A percentile compares a stretch with the other conserved stretches of the same genome.
Conservation (phyloP, 1,140 invertebrate species). For the Pteromalus puparum region DNA sequence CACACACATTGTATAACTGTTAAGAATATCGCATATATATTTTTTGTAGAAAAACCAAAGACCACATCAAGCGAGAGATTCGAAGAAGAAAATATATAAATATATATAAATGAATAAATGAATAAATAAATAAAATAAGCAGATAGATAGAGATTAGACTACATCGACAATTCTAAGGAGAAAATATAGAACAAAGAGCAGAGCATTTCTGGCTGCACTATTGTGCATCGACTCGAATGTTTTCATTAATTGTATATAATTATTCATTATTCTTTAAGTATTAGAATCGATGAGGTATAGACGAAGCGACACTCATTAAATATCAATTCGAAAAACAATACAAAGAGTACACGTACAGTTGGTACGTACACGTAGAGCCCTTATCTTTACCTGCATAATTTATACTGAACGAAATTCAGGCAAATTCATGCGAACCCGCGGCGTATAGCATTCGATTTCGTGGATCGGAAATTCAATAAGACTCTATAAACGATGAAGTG, state of each 20-base stretch:
- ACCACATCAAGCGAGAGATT: constrained; percentile 58
- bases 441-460: neutral
- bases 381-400: neutral
- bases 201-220: constrained; percentile 38
- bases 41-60: constrained; percentile 67
- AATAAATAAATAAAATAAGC: constrained; percentile 43
- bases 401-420: neutral
- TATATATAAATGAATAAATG: constrained; percentile 47
- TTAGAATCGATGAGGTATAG: constrained; percentile 14
- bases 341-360: constrained; percentile 3
- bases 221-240: constrained; percentile 10
- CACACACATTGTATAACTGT: constrained; percentile 50
- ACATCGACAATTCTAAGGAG: constrained; percentile 20
- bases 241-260: constrained; percentile 48
- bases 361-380: neutral
- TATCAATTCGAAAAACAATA: neutral
- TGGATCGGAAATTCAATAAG: constrained; percentile 13
- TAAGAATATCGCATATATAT: constrained; percentile 62
- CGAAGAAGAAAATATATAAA: constrained; percentile 45
- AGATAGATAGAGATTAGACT: constrained; percentile 47
- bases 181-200: constrained; percentile 13
- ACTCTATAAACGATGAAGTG: neutral
- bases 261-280: constrained; percentile 23
- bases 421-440: constrained; percentile 12
- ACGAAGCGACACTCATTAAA: neutral